Evolutionary conservation across 2,888 invertebrate genomes (phyloP).

Genomic region (Patella pellucida): DNA sequence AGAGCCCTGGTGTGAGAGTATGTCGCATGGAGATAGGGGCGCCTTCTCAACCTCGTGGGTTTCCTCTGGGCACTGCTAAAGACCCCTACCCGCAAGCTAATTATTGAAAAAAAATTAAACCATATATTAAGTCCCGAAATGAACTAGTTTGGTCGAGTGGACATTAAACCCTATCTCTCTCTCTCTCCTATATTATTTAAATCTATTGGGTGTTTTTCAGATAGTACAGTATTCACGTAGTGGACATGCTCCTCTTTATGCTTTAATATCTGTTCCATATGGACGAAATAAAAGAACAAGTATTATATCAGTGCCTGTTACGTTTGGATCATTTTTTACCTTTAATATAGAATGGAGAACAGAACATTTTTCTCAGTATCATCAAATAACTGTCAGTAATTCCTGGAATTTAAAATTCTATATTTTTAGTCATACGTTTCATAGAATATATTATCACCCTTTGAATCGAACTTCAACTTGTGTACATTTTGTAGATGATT

Average conservation of each 20-base stretch:
- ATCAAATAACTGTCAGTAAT: constrained; percentile 42
- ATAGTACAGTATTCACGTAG: constrained; percentile 38
- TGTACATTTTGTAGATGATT: neutral
- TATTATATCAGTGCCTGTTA: constrained; percentile 36
- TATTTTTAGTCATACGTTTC: constrained; percentile 35
- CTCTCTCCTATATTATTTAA: too few species aligned
- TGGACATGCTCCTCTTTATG: constrained; percentile 31
- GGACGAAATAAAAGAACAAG: neutral
- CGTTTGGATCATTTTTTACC: constrained; percentile 38
- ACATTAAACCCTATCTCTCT: too few species aligned
- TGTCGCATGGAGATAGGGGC: too few species aligned
- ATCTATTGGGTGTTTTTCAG: constrained; percentile 31
- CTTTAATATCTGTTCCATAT: constrained; percentile 20
- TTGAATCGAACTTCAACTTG: neutral
- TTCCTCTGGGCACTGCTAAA: too few species aligned
- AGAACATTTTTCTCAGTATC: constrained; percentile 28
- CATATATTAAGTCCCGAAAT: too few species aligned
- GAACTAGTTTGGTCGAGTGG: too few species aligned
- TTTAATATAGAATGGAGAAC: constrained; percentile 35
- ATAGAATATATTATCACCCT: neutral
- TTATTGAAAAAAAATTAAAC: too few species aligned
- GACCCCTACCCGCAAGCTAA: too few species aligned
- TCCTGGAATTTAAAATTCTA: constrained; percentile 34
- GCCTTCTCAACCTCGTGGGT: too few species aligned
- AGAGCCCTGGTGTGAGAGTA: too few species aligned